Conservation (phyloP, 2,888 invertebrate genomes). For the Diaphora mendica region DNA sequence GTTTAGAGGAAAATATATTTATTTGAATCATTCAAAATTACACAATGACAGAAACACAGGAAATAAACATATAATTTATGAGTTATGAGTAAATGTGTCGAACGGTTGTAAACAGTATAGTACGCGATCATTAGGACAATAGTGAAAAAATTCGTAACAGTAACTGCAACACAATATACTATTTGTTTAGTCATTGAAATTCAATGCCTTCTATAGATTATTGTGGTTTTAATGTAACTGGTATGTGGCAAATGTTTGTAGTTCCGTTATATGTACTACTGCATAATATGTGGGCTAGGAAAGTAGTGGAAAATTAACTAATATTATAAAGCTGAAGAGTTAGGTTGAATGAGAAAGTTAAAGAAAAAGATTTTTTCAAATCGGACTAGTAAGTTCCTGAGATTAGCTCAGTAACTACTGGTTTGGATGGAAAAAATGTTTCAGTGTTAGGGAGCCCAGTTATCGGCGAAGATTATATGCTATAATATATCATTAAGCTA, state of each 20-base stretch:
- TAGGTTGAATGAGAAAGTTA: too few relatives aligned
- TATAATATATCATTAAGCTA: too few relatives aligned
- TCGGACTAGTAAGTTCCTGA: too few relatives aligned
- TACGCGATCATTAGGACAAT: constrained; percentile 36
- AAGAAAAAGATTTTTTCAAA: too few relatives aligned
- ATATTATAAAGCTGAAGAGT: too few relatives aligned
- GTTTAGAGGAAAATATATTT: not conserved
- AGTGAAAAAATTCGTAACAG: constrained; percentile 31
- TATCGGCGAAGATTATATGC: too few relatives aligned
- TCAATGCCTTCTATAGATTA: constrained; percentile 40
- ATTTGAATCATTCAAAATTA: not conserved
- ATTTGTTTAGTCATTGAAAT: constrained; percentile 26
- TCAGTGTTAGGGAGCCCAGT: too few relatives aligned
- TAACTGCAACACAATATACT: constrained; percentile 33
- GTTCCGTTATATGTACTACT: not conserved
- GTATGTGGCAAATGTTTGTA: constrained; percentile 18
- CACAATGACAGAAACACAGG: constrained; percentile 24
- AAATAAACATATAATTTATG: constrained; percentile 26
- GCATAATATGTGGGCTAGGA: too few relatives aligned
- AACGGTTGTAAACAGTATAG: constrained; percentile 27
- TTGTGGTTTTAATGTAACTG: constrained; percentile 25
- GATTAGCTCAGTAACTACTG: too few relatives aligned
- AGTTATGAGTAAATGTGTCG: too few relatives aligned
- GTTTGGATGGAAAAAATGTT: too few relatives aligned
- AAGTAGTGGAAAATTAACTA: too few relatives aligned